Evolutionary conservation across 2,113 vertebrate species (phyloP).

Genomic region (Neomonachus schauinslandi): DNA sequence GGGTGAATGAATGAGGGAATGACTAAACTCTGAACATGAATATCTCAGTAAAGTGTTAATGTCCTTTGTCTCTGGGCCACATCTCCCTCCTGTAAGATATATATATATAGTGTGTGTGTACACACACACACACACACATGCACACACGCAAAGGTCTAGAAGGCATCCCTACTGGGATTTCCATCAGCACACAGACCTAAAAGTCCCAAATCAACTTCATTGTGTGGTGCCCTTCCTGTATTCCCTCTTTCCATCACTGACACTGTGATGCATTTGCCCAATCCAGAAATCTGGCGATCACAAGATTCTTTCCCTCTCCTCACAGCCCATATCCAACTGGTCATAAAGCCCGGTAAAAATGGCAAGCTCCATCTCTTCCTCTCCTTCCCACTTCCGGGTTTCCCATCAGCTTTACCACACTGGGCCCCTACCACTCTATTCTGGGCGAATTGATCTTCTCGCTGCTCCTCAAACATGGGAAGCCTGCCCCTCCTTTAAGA

Average conservation of each 20-base stretch:
- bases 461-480: background rate
- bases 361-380: background rate
- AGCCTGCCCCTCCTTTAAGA: background rate
- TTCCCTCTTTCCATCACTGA: background rate
- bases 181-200: background rate
- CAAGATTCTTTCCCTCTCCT: background rate
- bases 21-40: background rate
- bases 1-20: background rate
- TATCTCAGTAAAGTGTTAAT: background rate
- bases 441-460: background rate
- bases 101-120: background rate
- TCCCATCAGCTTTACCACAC: background rate
- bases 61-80: background rate
- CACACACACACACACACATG: background rate
- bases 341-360: background rate
- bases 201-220: background rate
- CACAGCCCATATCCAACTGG: background rate
- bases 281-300: background rate
- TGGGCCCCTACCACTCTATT: background rate
- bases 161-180: background rate
- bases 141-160: background rate
- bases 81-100: background rate
- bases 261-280: background rate
- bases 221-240: background rate
- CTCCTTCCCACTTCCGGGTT: background rate